Conservation (phyloP, 1,140 invertebrate species). For the Periplaneta americana region DNA sequence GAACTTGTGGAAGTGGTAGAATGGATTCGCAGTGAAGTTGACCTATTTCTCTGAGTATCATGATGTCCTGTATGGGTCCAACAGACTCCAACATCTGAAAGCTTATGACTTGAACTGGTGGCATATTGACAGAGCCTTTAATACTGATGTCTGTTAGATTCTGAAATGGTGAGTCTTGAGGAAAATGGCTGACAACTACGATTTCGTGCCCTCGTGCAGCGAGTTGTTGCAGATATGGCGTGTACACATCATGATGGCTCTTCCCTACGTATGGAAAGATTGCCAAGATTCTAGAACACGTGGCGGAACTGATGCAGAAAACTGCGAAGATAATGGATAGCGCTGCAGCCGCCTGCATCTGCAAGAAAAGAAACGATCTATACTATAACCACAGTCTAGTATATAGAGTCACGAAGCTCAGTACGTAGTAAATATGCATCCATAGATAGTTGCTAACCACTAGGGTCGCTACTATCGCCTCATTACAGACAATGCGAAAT, state of each 20-base stretch:
- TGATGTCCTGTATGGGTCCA: neutral
- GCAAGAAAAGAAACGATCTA: no score
- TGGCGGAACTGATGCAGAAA: no score
- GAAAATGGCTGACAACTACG: slow-evolving; percentile 46
- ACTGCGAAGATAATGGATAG: no score
- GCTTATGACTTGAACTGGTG: neutral
- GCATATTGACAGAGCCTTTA: neutral
- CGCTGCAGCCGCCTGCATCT: no score
- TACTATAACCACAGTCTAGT: no score
- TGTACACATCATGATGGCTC: slow-evolving; percentile 52
- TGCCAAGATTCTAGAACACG: slow-evolving; percentile 29
- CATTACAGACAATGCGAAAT: no score
- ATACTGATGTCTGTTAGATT: slow-evolving; percentile 16
- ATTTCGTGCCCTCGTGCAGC: slow-evolving; percentile 49
- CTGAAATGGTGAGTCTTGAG: slow-evolving; percentile 36
- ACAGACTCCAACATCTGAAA: neutral
- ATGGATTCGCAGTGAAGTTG: neutral
- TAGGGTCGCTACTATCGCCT: no score
- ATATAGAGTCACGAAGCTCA: no score
- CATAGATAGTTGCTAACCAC: no score
- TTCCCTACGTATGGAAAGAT: slow-evolving; percentile 42
- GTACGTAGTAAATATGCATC: no score
- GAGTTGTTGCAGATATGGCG: slow-evolving; percentile 44
- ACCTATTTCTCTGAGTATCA: neutral
- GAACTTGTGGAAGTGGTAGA: neutral